Evolutionary conservation across 2,888 invertebrate species (phyloP), one percentile per base, ranked within the genome.

Genomic region (Phalera bucephala): DNA sequence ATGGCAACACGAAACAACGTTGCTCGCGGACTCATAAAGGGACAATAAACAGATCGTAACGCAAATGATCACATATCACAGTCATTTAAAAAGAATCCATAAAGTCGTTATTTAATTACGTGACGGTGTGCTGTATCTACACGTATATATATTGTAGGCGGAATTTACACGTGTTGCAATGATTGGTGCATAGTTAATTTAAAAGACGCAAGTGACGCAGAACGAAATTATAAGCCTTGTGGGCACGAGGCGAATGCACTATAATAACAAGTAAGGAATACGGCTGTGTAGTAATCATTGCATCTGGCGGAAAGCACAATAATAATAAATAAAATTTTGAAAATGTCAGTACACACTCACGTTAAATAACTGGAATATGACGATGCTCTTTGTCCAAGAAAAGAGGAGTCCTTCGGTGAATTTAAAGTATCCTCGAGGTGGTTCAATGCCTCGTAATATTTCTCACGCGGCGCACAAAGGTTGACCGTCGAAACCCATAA

Each of bases 401-500:
- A 45, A 51, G 52, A 55, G 17, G 41, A 53, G 58, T 70, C 64
- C 72, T 80, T 78, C 72, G 65, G 47, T 77, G 75, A 83, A 84
- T 79, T 73, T 66, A 67, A 79, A 71, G 62, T 71, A 72, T 72
- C 63, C 60, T 54, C 66, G 50, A 48, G 52, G 54, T 52, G 59
- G 67, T 75, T 66, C 67, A 71, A 73, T 63, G 68, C 54, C 68
- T 72, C 62, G 67, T 50, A 72, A 74, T 69, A 80, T 71, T 78
- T 77, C 72, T 75, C 79, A 73, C 67, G 64, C 61, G 45, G 53
- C 64, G 55, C 63, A 73, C 73, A 79, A 80, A 75, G 70, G 68
- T 63, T 61, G 64, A 64, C 46, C 71, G 71, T 72, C 73, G 67
- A 74, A 67, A 71, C 71, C 67, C 70, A 80, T 81, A 80, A 72